Conservation (phyloP, 2,113 vertebrate species). For the Phrynocephalus versicolor region DNA sequence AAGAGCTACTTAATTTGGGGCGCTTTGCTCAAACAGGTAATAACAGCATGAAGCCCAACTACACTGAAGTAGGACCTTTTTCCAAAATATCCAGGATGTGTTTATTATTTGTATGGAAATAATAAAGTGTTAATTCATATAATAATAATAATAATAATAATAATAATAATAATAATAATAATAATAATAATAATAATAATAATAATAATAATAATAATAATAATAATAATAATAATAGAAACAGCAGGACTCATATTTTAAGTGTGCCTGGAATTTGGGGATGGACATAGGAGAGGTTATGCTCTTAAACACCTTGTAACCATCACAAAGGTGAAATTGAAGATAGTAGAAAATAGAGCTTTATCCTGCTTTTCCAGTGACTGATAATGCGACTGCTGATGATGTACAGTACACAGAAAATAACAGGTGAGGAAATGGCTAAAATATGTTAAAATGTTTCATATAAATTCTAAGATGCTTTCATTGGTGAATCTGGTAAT, state of each 20-base stretch:
- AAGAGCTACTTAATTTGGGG: neutral
- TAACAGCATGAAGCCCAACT: neutral
- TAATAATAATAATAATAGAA: no score
- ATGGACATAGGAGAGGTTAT: neutral
- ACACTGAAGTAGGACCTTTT: neutral
- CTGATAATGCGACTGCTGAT: neutral
- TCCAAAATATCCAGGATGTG: neutral
- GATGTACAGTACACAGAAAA: neutral
- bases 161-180: no score
- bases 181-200: no score
- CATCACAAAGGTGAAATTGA: neutral
- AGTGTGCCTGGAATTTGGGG: neutral
- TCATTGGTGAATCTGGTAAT: neutral
- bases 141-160: no score
- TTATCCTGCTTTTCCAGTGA: neutral
- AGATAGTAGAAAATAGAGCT: neutral
- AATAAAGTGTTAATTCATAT: neutral
- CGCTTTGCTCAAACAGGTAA: constrained; percentile 3
- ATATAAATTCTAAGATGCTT: neutral
- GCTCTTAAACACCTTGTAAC: neutral
- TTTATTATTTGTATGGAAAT: neutral
- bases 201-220: no score
- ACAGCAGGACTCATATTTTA: neutral
- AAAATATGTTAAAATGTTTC: neutral
- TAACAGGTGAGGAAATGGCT: neutral